Percentiles rank a stretch among this genome's conserved stretches.
Conservation (phyloP, 2,888 invertebrate species). For the Rhagonycha lutea region DNA sequence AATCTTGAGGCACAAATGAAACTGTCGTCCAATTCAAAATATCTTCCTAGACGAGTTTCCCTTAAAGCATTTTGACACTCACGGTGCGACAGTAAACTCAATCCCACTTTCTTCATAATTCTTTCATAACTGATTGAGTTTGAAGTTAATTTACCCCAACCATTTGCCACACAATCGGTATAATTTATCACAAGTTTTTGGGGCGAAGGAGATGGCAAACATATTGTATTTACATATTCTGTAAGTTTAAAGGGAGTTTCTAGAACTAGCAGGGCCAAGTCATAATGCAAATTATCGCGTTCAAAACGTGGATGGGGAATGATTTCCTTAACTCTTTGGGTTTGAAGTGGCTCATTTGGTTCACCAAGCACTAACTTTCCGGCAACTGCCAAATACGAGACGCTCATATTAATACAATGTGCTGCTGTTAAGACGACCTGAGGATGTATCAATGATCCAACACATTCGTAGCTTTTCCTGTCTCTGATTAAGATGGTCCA, state of each 20-base stretch:
- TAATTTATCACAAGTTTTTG: neutral
- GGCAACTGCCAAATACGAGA: constrained; percentile 50
- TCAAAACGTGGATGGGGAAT: constrained; percentile 46
- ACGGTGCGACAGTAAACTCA: constrained; percentile 62
- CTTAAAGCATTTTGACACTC: constrained; percentile 58
- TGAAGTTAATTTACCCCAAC: constrained; percentile 49
- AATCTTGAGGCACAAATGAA: constrained; percentile 81
- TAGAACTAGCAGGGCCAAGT: constrained; percentile 70
- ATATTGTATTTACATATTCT: constrained; percentile 40
- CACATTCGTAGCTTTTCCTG: constrained; percentile 67
- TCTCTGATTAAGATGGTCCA: constrained; percentile 75
- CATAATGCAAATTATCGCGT: constrained; percentile 67
- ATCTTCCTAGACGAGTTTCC: constrained; percentile 66
- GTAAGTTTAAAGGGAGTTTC: constrained; percentile 60
- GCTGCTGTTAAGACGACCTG: constrained; percentile 74
- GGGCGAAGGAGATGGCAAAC: neutral
- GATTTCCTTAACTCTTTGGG: neutral
- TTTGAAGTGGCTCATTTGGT: constrained; percentile 4
- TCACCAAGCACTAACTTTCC: constrained; percentile 11
- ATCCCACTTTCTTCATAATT: constrained; percentile 68
- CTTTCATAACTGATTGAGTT: constrained; percentile 55
- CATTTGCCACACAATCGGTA: constrained; percentile 6
- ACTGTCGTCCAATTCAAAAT: constrained; percentile 66
- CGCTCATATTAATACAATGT: constrained; percentile 62
- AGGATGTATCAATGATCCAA: constrained; percentile 73